These are phyloP conservation scores for Hemichromis elongatus DNA, from an alignment of 2,113 vertebrate species.

Conservation along the genomic window DNA sequence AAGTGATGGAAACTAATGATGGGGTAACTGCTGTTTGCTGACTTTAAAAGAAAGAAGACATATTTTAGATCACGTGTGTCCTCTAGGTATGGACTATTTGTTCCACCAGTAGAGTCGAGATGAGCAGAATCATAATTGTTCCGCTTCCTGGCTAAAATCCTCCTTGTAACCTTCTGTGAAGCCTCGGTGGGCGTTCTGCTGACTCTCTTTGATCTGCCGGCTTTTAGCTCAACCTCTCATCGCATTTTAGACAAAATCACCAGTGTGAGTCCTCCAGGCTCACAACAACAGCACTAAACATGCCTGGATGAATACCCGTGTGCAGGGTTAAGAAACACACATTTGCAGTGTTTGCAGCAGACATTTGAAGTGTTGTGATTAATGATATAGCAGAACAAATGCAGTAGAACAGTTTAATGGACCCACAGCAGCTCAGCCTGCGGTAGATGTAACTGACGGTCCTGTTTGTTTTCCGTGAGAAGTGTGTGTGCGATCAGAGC, in stretches of 20 bases:
- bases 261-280: neutral
- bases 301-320: neutral
- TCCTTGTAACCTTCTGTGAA: neutral
- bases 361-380: neutral
- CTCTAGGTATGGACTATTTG: neutral
- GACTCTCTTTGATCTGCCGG: neutral
- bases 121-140: neutral
- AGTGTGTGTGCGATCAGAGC: neutral
- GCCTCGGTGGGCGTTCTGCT: neutral
- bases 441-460: slow-evolving; percentile 9
- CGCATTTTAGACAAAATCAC: neutral
- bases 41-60: neutral
- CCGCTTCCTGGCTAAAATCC: neutral
- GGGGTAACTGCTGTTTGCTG: neutral
- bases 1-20: neutral
- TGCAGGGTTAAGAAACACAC: neutral
- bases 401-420: slow-evolving; percentile 18
- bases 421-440: slow-evolving; percentile 7
- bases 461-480: slow-evolving; percentile 1
- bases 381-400: slow-evolving; percentile 6
- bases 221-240: slow-evolving; percentile 10
- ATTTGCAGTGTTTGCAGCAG: slow-evolving; percentile 1
- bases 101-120: neutral
- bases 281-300: neutral
- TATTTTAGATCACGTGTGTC: neutral